Evolutionary conservation across 1,140 invertebrate species (phyloP).

Genomic region (Sycobia sp.): DNA sequence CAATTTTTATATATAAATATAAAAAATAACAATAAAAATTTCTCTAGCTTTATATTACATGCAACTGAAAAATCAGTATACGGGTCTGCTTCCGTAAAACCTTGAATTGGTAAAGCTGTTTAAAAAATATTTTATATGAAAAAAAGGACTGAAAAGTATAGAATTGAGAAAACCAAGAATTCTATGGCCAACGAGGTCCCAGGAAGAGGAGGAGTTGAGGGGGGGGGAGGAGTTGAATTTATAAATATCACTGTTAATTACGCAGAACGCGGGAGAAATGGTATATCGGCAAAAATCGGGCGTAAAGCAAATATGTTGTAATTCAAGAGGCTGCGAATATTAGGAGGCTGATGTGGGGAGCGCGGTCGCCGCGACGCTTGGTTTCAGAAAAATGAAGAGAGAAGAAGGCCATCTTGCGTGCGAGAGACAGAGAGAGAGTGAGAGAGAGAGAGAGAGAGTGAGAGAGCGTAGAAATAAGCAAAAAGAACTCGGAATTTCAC

Average conservation of each 20-base stretch:
- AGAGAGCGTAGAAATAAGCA: neutral
- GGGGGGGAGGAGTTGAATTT: neutral
- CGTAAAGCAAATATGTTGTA: conserved; percentile 28
- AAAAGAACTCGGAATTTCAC: conserved; percentile 17
- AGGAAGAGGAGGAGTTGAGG: neutral
- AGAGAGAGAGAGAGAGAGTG: neutral
- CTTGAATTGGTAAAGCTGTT: too few species aligned
- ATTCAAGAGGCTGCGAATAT: neutral
- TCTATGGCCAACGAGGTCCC: too few species aligned
- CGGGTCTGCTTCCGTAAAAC: too few species aligned
- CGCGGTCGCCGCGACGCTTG: too few species aligned
- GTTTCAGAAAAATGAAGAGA: neutral
- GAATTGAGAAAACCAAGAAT: too few species aligned
- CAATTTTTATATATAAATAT: too few species aligned
- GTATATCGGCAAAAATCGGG: neutral
- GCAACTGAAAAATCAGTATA: too few species aligned
- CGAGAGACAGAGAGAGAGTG: neutral
- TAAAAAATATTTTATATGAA: neutral
- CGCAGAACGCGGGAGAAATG: neutral
- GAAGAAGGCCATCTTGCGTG: neutral
- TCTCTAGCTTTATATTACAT: too few species aligned
- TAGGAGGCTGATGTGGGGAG: too few species aligned
- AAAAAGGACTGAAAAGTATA: neutral
- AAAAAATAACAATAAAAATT: too few species aligned
- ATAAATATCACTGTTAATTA: conserved; percentile 11